Base-by-base conservation (phyloP, 1,140 invertebrate species). In the Aphis craccivora region DNA sequence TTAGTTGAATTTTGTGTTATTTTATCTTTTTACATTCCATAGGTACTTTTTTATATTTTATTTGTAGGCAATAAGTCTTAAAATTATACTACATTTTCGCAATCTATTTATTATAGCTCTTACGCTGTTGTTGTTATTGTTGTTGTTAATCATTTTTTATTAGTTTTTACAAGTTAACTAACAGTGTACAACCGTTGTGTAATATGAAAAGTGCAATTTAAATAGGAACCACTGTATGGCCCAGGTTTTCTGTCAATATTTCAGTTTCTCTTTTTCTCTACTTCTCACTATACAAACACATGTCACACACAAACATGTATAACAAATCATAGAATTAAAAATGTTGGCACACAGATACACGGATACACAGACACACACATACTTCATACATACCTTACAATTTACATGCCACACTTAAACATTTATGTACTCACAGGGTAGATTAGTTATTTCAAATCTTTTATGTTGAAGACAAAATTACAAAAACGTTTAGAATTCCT, bases 41-140 rank as follows among this genome's bases (percentile, higher is more conserved):
- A 51, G n/a, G n/a, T 84, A 83, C 48, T 84, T 84, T 84, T 92
- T 81, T 22, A 91, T 76, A 81, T 84, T 51, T 93, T 84, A 84
- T 76, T 83, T 51, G 81, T 93, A 93, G 91, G 76, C 81, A 53
- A 30, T 84, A 84, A 84, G 81, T 84, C 76, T 93, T 93, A n/a
- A 93, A 51, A 93, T 40, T 93, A 48, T 84, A 25, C 35, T 43
- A 91, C 86, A 90, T 93, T 83, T 93, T 93, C n/a, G 67, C 48
- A 51, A 93, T 84, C 40, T 93, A 53, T 93, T 93, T 93, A 93
- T 84, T 84, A 53, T 93, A 93, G 35, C 40, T 93, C 91, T 81
- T 93, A 93, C 91, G 76, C 91, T 84, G 91, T 93, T 93, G 91
- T 93, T 93, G 84, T 93, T 92, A 92, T 92, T 92, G 91, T 93